Percentiles rank a stretch among this genome's conserved stretches.
Conservation (phyloP, 2,888 invertebrate species). For the Malthinus seriepunctatus region DNA sequence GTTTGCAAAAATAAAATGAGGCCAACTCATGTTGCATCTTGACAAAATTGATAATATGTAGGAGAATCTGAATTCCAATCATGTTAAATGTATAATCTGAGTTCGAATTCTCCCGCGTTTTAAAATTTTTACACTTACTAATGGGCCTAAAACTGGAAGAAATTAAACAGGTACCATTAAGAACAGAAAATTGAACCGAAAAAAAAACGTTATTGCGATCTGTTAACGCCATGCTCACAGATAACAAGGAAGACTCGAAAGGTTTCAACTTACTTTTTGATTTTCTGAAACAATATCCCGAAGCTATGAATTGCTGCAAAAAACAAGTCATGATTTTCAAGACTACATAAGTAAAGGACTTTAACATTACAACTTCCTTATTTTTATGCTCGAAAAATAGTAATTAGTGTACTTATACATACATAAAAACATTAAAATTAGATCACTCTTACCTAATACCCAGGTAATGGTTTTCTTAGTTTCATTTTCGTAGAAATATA, state of each 20-base stretch:
- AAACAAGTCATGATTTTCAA: constrained; percentile 84
- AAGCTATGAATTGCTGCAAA: constrained; percentile 82
- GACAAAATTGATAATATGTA: constrained; percentile 75
- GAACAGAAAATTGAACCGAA: constrained; percentile 44
- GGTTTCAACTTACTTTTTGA: constrained; percentile 82
- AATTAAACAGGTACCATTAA: constrained; percentile 51
- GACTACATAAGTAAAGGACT: constrained; percentile 82
- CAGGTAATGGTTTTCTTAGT: too few species aligned
- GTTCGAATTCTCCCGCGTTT: too few species aligned
- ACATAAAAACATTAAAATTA: too few species aligned
- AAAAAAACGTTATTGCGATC: constrained; percentile 68
- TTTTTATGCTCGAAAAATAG: too few species aligned
- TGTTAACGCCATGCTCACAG: constrained; percentile 85
- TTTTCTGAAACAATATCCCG: constrained; percentile 78
- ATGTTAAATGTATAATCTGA: too few species aligned
- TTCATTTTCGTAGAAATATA: too few species aligned
- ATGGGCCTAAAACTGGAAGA: constrained; percentile 58
- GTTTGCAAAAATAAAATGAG: constrained; percentile 86
- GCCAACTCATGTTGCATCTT: constrained; percentile 77
- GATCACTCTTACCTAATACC: too few species aligned
- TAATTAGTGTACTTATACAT: too few species aligned
- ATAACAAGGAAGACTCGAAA: constrained; percentile 82
- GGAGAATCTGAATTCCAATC: constrained; percentile 85
- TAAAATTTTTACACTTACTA: too few species aligned
- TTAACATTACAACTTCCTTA: too few species aligned